These are phyloP conservation scores for Xylophagus ater DNA, from an alignment of 2,888 invertebrate genomes.

Conservation along the genomic window DNA sequence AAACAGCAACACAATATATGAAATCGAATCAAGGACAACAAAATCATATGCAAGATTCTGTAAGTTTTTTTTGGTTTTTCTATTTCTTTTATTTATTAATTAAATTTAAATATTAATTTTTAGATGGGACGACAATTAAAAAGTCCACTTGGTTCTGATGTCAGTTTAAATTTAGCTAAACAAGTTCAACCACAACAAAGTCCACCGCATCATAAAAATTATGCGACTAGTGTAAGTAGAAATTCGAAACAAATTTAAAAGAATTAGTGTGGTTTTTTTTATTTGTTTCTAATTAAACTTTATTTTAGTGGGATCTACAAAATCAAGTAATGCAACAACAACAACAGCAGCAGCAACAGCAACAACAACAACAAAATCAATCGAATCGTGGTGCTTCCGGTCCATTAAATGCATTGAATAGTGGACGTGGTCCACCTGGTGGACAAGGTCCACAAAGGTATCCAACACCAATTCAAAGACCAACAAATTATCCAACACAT, in stretches of 20 bases:
- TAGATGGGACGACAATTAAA: slow-evolving; percentile 39
- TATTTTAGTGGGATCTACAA: slow-evolving; percentile 35
- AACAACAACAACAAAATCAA: slow-evolving; percentile 26
- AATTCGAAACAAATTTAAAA: not conserved
- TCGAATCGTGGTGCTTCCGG: slow-evolving; percentile 19
- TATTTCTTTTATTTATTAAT: not conserved
- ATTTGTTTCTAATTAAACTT: too few relatives aligned
- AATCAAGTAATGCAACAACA: slow-evolving; percentile 41
- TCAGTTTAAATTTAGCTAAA: slow-evolving; percentile 36
- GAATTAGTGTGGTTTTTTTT: not conserved
- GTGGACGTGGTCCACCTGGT: slow-evolving; percentile 19
- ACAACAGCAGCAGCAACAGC: slow-evolving; percentile 27
- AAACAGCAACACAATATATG: slow-evolving; percentile 29
- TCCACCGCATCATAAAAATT: slow-evolving; percentile 39
- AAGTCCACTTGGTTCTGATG: slow-evolving; percentile 37
- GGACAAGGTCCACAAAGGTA: slow-evolving; percentile 31
- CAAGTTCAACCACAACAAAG: slow-evolving; percentile 39
- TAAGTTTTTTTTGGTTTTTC: slow-evolving; percentile 25
- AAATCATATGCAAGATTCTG: slow-evolving; percentile 39
- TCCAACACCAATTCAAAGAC: slow-evolving; percentile 37
- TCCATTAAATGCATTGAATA: slow-evolving; percentile 21
- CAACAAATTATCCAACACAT: slow-evolving; percentile 34
- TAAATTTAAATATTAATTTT: not conserved
- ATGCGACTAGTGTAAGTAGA: slow-evolving; percentile 34
- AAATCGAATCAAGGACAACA: slow-evolving; percentile 37